Percentiles rank a stretch among this genome's conserved stretches.
These are phyloP conservation scores for Tylochromis polylepis DNA, from an alignment of 2,113 vertebrate species.

Conservation along the genomic window DNA sequence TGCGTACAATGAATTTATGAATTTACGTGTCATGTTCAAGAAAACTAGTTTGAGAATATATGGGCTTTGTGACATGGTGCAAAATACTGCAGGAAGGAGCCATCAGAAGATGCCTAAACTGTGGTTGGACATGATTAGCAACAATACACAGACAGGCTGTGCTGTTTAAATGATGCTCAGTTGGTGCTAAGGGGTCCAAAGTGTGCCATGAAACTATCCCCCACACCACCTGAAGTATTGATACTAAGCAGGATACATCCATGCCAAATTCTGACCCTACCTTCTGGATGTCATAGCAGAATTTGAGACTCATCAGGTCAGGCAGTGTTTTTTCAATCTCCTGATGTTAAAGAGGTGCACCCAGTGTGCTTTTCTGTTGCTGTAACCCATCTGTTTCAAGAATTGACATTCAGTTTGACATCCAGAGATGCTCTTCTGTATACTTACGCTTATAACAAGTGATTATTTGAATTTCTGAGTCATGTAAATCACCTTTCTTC, in stretches of 20 bases:
- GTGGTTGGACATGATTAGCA: not conserved
- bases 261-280: not conserved
- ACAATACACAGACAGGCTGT: not conserved
- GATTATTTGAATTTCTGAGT: not conserved
- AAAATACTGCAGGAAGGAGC: no score
- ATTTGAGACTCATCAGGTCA: not conserved
- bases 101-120: no score
- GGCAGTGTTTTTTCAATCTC: not conserved
- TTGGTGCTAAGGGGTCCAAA: not conserved
- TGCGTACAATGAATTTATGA: no score
- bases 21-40: no score
- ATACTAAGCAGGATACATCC: not conserved
- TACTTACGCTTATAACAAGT: not conserved
- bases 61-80: not conserved
- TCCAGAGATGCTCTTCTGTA: not conserved
- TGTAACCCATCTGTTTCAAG: not conserved
- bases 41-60: no score
- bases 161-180: not conserved
- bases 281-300: not conserved
- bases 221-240: not conserved
- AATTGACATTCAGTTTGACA: not conserved
- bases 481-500: not conserved
- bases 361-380: not conserved
- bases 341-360: not conserved
- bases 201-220: not conserved